phyloP scores from a whole-genome alignment of 1,140 invertebrate genomes.

The Brachionus angularis region DNA sequence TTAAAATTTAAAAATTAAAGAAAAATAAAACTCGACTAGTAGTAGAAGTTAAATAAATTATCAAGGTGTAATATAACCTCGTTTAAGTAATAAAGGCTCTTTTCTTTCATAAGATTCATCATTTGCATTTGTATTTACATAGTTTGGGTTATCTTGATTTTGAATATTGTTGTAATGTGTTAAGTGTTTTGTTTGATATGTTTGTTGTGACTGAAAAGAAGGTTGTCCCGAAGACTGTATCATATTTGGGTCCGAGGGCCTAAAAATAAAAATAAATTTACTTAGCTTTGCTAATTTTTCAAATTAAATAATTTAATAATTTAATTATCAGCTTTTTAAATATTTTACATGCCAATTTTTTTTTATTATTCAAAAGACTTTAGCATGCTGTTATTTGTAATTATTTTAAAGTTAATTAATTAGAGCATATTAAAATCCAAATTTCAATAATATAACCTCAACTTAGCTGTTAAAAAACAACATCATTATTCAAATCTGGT shows the following conservation, averaged over 20 bases:
- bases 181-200: not conserved
- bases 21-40: conserved; percentile 12
- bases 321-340: too few species aligned
- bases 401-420: too few species aligned
- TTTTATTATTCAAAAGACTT: too few species aligned
- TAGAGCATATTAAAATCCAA: too few species aligned
- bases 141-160: not conserved
- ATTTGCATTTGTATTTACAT: not conserved
- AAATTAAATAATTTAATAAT: too few species aligned
- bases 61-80: not conserved
- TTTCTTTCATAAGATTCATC: conserved; percentile 25
- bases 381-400: too few species aligned
- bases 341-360: too few species aligned
- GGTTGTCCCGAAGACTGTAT: not conserved
- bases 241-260: conserved; percentile 9
- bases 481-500: conserved; percentile 31
- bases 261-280: not conserved
- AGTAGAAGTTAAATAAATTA: not conserved
- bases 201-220: not conserved
- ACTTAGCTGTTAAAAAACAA: conserved; percentile 28
- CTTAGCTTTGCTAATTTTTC: not conserved
- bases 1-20: not conserved
- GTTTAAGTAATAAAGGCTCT: conserved; percentile 1
- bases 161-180: not conserved
- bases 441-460: too few species aligned